phyloP scores from a whole-genome alignment of 1,140 invertebrate species.

The Zaprionus tsacasi region DNA sequence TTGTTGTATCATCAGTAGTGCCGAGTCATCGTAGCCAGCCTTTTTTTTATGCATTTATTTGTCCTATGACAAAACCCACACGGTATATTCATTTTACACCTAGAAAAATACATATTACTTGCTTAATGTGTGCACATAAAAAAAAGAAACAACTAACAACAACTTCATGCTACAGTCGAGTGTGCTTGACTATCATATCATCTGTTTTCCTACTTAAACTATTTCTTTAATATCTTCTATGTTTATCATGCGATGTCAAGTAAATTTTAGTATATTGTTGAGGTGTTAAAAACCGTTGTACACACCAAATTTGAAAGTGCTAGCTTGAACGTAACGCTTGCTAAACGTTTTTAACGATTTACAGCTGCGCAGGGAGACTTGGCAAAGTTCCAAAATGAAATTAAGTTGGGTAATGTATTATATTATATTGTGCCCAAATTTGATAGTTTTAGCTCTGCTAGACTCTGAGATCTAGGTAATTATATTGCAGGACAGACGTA shows the following conservation, averaged over 20 bases:
- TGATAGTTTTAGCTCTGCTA: not conserved
- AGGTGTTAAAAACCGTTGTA: too few relatives aligned
- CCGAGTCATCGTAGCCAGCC: constrained; percentile 18
- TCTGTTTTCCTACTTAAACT: too few relatives aligned
- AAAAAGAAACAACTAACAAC: not conserved
- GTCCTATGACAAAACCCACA: constrained; percentile 3
- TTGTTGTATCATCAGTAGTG: not conserved
- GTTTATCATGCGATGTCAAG: too few relatives aligned
- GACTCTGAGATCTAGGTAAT: not conserved
- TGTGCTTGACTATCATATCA: not conserved
- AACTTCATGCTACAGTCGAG: too few relatives aligned
- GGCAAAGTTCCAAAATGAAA: too few relatives aligned
- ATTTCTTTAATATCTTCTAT: too few relatives aligned
- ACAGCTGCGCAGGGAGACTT: too few relatives aligned
- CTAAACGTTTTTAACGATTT: too few relatives aligned
- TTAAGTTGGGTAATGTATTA: not conserved
- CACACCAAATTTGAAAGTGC: too few relatives aligned
- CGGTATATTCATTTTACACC: not conserved
- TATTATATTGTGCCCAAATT: not conserved
- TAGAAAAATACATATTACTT: not conserved
- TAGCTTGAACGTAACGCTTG: too few relatives aligned
- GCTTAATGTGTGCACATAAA: not conserved
- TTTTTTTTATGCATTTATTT: constrained; percentile 34
- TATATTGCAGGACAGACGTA: not conserved
- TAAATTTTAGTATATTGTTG: too few relatives aligned